A percentile compares a stretch with the other conserved stretches of the same genome.
phyloP scores from a whole-genome alignment of 2,888 invertebrate genomes.

The Seira sanloemensis region DNA sequence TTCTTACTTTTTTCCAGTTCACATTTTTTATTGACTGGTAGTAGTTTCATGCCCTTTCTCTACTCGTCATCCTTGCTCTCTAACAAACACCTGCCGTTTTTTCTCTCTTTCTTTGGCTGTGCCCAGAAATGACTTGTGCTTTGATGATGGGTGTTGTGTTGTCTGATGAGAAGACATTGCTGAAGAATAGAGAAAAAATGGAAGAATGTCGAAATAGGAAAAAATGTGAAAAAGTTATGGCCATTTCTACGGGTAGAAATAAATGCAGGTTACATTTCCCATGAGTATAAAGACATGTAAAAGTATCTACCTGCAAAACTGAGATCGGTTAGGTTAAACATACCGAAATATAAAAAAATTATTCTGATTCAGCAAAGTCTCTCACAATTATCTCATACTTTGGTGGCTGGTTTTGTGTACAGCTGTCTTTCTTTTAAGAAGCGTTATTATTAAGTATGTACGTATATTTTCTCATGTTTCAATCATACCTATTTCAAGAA shows the following conservation, averaged over 20 bases:
- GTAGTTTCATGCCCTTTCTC: slow-evolving; percentile 47
- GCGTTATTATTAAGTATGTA: no score
- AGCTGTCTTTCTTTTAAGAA: neutral
- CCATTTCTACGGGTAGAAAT: no score
- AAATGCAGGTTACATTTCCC: neutral
- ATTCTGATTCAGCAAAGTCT: slow-evolving; percentile 3
- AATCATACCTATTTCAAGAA: neutral
- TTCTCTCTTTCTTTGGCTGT: slow-evolving; percentile 7
- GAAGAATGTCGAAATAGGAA: neutral
- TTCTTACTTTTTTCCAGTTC: slow-evolving; percentile 20
- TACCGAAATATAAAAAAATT: slow-evolving; percentile 16
- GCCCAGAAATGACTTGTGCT: slow-evolving; percentile 9
- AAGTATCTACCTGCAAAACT: neutral
- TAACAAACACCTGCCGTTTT: slow-evolving; percentile 58
- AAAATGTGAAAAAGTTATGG: neutral
- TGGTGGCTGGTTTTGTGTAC: neutral
- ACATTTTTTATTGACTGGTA: slow-evolving; percentile 29
- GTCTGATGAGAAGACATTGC: neutral
- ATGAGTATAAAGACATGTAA: neutral
- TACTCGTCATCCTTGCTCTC: slow-evolving; percentile 38
- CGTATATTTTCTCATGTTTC: no score
- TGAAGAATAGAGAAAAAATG: neutral
- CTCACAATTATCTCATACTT: neutral
- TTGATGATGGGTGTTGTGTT: neutral
- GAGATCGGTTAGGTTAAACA: neutral